phyloP scores from a whole-genome alignment of 92 coral and sea anemone genomes.

The Montipora capitata region DNA sequence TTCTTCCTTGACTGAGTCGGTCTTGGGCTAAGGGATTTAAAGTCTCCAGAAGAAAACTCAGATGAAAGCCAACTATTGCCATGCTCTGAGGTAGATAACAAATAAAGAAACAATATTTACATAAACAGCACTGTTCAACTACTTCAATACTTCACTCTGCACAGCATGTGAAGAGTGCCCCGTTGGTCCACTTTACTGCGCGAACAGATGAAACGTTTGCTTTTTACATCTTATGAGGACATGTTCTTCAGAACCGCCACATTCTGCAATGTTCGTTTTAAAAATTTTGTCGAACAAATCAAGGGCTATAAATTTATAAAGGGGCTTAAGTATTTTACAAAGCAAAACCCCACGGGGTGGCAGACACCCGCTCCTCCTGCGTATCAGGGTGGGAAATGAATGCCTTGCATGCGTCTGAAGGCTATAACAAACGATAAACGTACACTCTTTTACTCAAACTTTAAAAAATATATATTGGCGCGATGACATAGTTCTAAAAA shows the following conservation, averaged over 20 bases:
- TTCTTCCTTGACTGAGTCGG: constrained; percentile 1
- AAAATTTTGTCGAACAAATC: constrained; percentile 14
- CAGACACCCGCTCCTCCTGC: constrained; percentile 17
- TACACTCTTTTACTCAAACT: constrained; percentile 14
- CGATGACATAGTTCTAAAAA: constrained; percentile 15
- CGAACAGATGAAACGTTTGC: constrained; percentile 30
- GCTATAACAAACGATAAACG: constrained; percentile 19
- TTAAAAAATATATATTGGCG: constrained; percentile 16
- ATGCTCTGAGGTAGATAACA: constrained; percentile 15
- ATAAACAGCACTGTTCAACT: constrained; percentile 19
- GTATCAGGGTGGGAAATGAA: constrained; percentile 13
- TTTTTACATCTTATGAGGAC: constrained; percentile 24
- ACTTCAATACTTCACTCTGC: constrained; percentile 22
- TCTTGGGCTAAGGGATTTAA: constrained; percentile 20
- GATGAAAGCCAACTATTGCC: constrained; percentile 25
- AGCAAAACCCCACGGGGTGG: constrained; percentile 25
- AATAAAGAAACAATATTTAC: constrained; percentile 4
- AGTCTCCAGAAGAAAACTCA: constrained; percentile 30
- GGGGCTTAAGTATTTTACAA: constrained; percentile 16
- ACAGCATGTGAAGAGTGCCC: constrained; percentile 36
- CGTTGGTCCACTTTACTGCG: constrained; percentile 32
- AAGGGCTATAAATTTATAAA: constrained; percentile 14
- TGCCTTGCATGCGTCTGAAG: constrained; percentile 15
- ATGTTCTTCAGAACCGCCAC: constrained; percentile 26
- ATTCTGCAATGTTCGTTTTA: constrained; percentile 7